Evolutionary conservation across 2,113 vertebrate genomes (phyloP).

Genomic region (Stigmatopora nigra): DNA sequence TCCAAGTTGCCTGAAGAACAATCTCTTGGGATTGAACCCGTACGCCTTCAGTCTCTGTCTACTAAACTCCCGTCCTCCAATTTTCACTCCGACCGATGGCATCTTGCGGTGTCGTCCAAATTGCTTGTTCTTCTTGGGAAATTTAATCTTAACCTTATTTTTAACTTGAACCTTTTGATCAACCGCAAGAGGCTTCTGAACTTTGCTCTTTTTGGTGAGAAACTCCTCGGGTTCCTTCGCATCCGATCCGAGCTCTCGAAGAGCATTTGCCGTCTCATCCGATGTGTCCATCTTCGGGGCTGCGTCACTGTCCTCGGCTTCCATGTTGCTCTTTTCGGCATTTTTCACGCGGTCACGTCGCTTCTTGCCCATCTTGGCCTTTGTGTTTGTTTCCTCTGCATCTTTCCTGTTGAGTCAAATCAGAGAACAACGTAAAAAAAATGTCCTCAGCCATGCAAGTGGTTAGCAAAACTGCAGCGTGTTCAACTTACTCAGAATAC

Average conservation of each 20-base stretch:
- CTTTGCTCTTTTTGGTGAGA: conserved; percentile 56
- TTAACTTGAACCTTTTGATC: neutral
- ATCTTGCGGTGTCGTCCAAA: conserved; percentile 42
- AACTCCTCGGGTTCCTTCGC: conserved; percentile 31
- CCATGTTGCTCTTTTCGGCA: conserved; percentile 14
- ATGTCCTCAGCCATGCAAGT: neutral
- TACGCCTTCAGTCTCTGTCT: conserved; percentile 78
- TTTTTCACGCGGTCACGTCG: conserved; percentile 36
- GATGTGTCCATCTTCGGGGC: neutral
- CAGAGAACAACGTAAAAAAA: neutral
- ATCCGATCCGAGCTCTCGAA: conserved; percentile 13
- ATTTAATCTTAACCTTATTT: conserved; percentile 13
- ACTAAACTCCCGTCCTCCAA: conserved; percentile 76
- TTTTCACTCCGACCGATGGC: conserved; percentile 56
- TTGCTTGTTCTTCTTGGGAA: conserved; percentile 49
- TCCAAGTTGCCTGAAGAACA: conserved; percentile 77
- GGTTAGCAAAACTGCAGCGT: neutral
- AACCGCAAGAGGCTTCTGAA: neutral
- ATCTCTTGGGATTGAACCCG: conserved; percentile 80
- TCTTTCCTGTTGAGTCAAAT: conserved; percentile 44
- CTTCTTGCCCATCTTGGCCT: conserved; percentile 62
- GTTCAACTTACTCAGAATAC: conserved; percentile 67
- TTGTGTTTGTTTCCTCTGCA: conserved; percentile 35
- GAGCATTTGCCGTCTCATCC: conserved; percentile 7
- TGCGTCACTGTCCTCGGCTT: neutral